Conservation (phyloP, 2,888 invertebrate genomes). For the Sabellastarte sp. region DNA sequence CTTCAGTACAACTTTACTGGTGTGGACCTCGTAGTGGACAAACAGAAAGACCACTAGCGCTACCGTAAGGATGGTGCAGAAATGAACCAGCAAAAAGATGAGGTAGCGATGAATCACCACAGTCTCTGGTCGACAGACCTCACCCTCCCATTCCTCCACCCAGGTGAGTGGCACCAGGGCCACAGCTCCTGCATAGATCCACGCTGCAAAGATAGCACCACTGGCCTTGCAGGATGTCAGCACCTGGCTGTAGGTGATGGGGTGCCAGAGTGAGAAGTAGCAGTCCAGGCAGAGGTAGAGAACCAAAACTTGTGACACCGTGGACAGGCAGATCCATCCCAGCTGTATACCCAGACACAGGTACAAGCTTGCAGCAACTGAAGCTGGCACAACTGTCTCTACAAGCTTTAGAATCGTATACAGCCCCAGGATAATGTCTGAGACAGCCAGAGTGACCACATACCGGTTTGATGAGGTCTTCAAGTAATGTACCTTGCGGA, state of each 20-base stretch:
- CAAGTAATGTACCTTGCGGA: constrained; percentile 3
- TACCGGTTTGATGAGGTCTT: background rate
- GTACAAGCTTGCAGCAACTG: background rate
- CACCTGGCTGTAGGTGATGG: constrained; percentile 9
- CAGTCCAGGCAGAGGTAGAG: constrained; percentile 8
- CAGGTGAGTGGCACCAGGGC: constrained; percentile 8
- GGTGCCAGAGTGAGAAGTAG: constrained; percentile 7
- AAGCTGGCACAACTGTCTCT: background rate
- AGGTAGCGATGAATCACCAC: background rate
- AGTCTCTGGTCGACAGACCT: constrained; percentile 6
- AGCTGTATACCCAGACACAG: background rate
- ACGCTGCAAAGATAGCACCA: constrained; percentile 1
- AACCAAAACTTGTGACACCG: constrained; percentile 1
- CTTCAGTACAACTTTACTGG: background rate
- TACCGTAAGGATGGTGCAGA: background rate
- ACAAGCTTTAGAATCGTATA: background rate
- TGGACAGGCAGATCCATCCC: constrained; percentile 3
- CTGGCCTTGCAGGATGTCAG: background rate
- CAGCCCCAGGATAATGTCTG: background rate
- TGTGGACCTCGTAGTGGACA: constrained; percentile 2
- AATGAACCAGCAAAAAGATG: constrained; percentile 7
- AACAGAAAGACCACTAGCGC: background rate
- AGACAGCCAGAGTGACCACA: constrained; percentile 2
- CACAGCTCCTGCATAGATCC: constrained; percentile 10
- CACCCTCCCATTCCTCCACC: background rate